Evolutionary conservation across 2,888 invertebrate species (phyloP), one percentile per base, ranked within the genome.

Genomic region (Cephus sareptanus): DNA sequence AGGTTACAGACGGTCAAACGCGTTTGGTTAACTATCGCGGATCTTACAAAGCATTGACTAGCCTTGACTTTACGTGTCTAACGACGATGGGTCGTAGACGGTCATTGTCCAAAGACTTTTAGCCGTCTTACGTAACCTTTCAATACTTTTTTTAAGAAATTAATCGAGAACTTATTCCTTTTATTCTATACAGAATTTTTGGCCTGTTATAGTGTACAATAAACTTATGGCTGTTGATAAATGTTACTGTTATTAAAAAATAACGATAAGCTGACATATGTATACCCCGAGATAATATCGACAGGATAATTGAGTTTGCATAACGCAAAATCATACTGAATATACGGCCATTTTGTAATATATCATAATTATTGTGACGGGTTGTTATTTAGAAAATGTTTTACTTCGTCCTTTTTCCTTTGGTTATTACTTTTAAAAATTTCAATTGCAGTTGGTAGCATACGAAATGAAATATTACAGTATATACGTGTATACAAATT

Each of bases 1-100:
- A 89, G 89, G 89, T 89, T 85, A 82, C 87, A 89, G 89, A 89
- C 89, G 89, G 89, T 90, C 89, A 88, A 80, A 76, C 77, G 15
- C 75, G 75, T 75, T 34, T 40, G 75, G 31, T 30, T 31, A 40
- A 31, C 34, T 31, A 75, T 40, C 81, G 79, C 79, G 80, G 79
- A 83, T 80, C 80, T 80, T 79, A 77, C 56, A 77, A 35, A 37
- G 76, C 31, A 79, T 80, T 79, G 79, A 81, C 79, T 83, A 80
- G 79, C 87, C 86, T 89, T 87, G 87, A 86, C 82, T 88, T 86
- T 87, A 85, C 77, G 81, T 87, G 87, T 87, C 88, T 88, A 89
- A 89, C 80, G 86, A 76, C 33, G 13, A 73, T 69, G 83, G 84
- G 84, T 86, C 86, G 85, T 84, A 85, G 87, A 87, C 87, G 85